Evolutionary conservation across 92 coral and sea anemone genomes (phyloP), one percentile per base, ranked within the genome.

Genomic region (Epizoanthus illoricatus): DNA sequence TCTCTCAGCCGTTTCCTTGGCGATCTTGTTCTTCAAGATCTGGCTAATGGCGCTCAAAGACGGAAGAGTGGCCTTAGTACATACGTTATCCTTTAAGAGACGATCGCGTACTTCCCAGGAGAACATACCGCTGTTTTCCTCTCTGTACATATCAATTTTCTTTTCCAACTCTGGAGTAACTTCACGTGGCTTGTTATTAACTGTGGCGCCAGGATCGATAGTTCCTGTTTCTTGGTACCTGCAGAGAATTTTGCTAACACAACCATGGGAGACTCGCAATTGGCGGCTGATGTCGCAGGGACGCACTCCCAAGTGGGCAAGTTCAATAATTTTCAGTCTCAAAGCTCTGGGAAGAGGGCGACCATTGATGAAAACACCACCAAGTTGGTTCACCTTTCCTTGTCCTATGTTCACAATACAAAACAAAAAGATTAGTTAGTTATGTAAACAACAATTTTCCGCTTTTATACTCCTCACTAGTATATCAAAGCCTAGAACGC

Each of bases 281-380:
- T 95, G 97, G 41, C 98, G 92, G 73, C 98, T 95, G 81, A 95
- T 95, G 74, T 95, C 98, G 59, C 98, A 95, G 3, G 98, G 98
- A n/a, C 98, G 92, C 23, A 95, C 98, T 5, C 98, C 98, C 88
- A 91, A 73, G 75, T 95, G 98, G 3, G 98, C 98, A 43, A 95
- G 81, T 65, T 95, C 98, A 23, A 95, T 95, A 33, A 95, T 95
- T 75, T 92, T 85, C 76, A 92, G 86, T 65, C 98, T 89, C 63
- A 94, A 85, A 19, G 94, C 83, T 80, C 91, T 88, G 21, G 98
- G 98, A 58, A 95, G 91, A 18, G 98, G 98, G 61, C 98, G 87
- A 28, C 98, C 98, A 69, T 95, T 95, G 71, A 95, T 95, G 84
- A 95, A 95, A 45, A 95, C 98, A 23, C 98, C 98, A 19, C 98